phyloP scores from a whole-genome alignment of 2,797 vertebrate species.

The Forpus xanthops region DNA sequence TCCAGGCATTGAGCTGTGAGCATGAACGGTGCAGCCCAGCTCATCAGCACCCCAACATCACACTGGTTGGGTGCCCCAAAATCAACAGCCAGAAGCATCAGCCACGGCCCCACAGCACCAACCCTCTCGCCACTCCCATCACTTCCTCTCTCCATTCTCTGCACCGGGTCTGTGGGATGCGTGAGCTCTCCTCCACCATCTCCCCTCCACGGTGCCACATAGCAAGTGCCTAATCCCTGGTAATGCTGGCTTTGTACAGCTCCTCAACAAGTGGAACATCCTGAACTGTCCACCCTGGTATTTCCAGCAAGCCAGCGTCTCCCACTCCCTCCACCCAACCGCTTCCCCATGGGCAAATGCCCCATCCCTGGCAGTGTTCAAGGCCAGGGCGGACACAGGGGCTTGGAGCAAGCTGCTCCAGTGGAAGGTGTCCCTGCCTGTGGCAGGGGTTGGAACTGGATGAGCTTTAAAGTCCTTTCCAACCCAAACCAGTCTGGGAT shows the following conservation, averaged over 20 bases:
- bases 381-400: background rate
- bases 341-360: rapidly evolving
- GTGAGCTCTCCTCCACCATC: rapidly evolving
- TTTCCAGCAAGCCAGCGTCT: background rate
- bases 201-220: rapidly evolving
- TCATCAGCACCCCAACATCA: background rate
- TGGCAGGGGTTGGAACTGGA: background rate
- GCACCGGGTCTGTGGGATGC: background rate
- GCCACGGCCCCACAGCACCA: background rate
- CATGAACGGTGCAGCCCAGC: background rate
- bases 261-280: background rate
- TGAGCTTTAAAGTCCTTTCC: background rate
- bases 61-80: background rate
- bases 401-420: background rate
- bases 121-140: rapidly evolving
- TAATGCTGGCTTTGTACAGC: rapidly evolving
- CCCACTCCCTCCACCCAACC: background rate
- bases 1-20: rapidly evolving
- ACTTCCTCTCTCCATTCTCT: rapidly evolving
- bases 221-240: background rate
- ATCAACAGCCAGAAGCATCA: background rate
- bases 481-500: background rate
- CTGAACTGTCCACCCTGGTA: background rate
- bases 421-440: background rate
- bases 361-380: background rate